These are phyloP conservation scores for Proisotoma minuta DNA, from an alignment of 2,888 invertebrate genomes.

Conservation along the genomic window DNA sequence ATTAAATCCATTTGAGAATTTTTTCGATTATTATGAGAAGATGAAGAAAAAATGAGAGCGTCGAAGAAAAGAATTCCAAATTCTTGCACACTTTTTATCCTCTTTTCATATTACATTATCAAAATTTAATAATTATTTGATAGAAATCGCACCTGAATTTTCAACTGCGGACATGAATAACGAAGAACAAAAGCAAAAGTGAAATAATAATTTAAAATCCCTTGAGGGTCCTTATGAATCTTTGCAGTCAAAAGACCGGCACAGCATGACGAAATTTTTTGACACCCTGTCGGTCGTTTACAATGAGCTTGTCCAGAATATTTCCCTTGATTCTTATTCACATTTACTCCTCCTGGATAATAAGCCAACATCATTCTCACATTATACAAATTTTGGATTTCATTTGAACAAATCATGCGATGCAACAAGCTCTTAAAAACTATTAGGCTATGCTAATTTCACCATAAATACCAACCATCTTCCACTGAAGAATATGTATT, in stretches of 20 bases:
- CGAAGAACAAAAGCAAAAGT: conserved; percentile 7
- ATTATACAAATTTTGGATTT: too few relatives aligned
- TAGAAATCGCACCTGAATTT: not conserved
- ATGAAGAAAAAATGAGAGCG: too few relatives aligned
- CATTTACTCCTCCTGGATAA: not conserved
- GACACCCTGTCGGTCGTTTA: conserved; percentile 13
- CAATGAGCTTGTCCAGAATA: conserved; percentile 1
- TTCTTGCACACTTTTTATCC: too few relatives aligned
- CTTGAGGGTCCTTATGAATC: conserved; percentile 18
- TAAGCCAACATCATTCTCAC: not conserved
- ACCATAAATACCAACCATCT: conserved; percentile 6
- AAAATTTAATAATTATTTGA: not conserved
- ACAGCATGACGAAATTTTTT: conserved; percentile 23
- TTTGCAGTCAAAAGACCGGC: conserved; percentile 15
- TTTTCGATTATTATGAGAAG: too few relatives aligned
- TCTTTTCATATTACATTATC: too few relatives aligned
- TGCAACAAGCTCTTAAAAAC: not conserved
- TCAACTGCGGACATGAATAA: not conserved
- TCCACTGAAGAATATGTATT: not conserved
- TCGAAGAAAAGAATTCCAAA: too few relatives aligned
- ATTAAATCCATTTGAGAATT: too few relatives aligned
- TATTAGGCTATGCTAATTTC: conserved; percentile 10
- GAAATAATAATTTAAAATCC: conserved; percentile 24
- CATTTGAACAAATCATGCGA: too few relatives aligned
- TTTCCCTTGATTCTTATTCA: not conserved